Conservation (phyloP, 2,888 invertebrate genomes). For the Octodonta nipae region DNA sequence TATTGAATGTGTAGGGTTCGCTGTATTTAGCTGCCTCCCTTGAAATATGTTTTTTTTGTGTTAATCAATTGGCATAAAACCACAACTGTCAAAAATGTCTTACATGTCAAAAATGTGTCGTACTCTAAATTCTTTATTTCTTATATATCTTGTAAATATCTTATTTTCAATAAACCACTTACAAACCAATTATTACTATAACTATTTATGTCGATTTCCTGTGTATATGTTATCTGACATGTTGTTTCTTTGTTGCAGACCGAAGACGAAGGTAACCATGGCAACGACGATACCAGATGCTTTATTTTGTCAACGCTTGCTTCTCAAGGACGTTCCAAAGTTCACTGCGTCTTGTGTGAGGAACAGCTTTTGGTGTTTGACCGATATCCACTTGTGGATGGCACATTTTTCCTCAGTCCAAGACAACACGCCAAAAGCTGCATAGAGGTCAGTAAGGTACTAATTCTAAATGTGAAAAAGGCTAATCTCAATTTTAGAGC, state of each 20-base stretch:
- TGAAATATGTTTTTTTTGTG: no score
- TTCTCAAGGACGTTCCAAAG: slow-evolving; percentile 74
- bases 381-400: slow-evolving; percentile 92
- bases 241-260: slow-evolving; percentile 55
- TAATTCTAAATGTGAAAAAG: slow-evolving; percentile 2
- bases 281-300: slow-evolving; percentile 93
- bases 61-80: no score
- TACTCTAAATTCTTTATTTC: no score
- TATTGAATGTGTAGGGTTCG: no score
- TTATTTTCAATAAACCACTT: no score
- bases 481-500: no score
- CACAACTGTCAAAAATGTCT: no score
- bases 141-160: no score
- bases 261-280: slow-evolving; percentile 96
- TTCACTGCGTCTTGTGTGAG: slow-evolving; percentile 78
- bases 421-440: slow-evolving; percentile 77
- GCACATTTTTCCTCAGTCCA: slow-evolving; percentile 94
- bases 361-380: slow-evolving; percentile 87
- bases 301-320: slow-evolving; percentile 91
- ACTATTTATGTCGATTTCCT: no score
- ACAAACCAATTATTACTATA: no score
- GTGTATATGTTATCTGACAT: neutral
- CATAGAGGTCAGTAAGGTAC: slow-evolving; percentile 57
- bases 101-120: no score
- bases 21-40: no score